Evolutionary conservation across 2,888 invertebrate genomes (phyloP), one percentile per base, ranked within the genome.

Genomic region (Pterostichus niger): DNA sequence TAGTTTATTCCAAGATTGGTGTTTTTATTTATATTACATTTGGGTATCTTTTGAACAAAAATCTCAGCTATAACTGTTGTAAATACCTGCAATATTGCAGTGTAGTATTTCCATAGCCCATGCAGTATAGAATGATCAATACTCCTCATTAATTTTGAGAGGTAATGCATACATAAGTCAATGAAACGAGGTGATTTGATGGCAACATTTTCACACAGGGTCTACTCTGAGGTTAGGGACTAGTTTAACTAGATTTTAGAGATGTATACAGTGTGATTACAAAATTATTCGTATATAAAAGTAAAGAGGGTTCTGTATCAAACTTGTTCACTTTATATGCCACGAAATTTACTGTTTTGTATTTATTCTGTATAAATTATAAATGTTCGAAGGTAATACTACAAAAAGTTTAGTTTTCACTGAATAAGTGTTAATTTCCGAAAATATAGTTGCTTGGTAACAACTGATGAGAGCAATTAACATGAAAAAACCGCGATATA

Each of bases 101-200:
- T 13, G 59, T 59, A 31, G 2, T 40, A 6, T 0, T 40, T 6
- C 40, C 5, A 40, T 54, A 15, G 54, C 5, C 49, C 11, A 49
- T 10, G 49, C 13, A 49, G 49, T 49, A 17, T 15, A 11, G 31
- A 31, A 6, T 64, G 15, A 71, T 71, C 68, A 17, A 71, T 71
- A 40, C 6, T 17, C 7, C 68, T 71, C 68, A 71, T 71, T 71
- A 71, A 71, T 71, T 71, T 71, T 71, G 44, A 44, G 68, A 71
- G 40, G 44, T 71, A 71, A 44, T 71, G 68, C 68, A 71, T 71
- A 71, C 40, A 71, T 71, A 71, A 71, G 44, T 44, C 68, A 71
- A 40, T 44, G 17, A 17, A 10, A 44, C 68, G 68, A 9, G 44
- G 2, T 17, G 44, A 24, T 17, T 17, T 64, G 64, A 64, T 64